A percentile compares a stretch with the other conserved stretches of the same genome.
Evolutionary conservation across 2,797 vertebrate genomes (phyloP).

Genomic region (Artibeus jamaicensis): DNA sequence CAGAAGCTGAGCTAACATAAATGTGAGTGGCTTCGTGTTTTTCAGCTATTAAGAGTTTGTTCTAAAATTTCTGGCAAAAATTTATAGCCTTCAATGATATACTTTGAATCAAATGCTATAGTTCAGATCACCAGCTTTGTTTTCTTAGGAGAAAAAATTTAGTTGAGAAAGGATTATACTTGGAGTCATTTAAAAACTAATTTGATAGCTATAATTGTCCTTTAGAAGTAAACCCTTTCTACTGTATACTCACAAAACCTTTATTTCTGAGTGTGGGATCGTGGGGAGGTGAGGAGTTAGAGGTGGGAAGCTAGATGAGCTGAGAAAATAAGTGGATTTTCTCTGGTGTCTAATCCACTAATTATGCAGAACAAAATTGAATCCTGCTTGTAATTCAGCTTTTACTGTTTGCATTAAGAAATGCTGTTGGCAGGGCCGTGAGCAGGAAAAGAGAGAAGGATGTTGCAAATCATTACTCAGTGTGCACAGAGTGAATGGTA

Average conservation of each 20-base stretch:
- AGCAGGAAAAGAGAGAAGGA: conserved; percentile 26
- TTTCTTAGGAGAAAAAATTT: conserved; percentile 20
- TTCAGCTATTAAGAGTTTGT: not conserved
- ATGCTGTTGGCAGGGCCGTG: conserved; percentile 44
- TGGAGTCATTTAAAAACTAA: conserved; percentile 49
- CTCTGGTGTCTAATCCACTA: conserved; percentile 61
- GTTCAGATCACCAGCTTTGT: not conserved
- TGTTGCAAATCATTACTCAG: conserved; percentile 52
- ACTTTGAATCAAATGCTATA: not conserved
- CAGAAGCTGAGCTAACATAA: not conserved
- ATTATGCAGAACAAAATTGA: conserved; percentile 58
- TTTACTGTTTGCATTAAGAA: conserved; percentile 52
- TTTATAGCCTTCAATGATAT: not conserved
- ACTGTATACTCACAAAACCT: conserved; percentile 6
- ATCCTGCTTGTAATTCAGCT: conserved; percentile 44
- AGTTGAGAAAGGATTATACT: not conserved
- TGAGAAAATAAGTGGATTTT: conserved; percentile 64
- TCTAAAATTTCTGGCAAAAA: not conserved
- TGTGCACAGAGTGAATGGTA: not conserved
- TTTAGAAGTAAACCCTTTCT: conserved; percentile 46
- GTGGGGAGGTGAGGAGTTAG: not conserved
- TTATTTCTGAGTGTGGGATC: not conserved
- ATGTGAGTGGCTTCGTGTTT: not conserved
- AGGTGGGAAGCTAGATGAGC: conserved; percentile 24
- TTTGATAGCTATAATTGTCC: not conserved